Percentiles rank a stretch among this genome's conserved stretches.
Evolutionary conservation across 2,113 vertebrate genomes (phyloP).

Genomic region (Entelurus aequoreus): DNA sequence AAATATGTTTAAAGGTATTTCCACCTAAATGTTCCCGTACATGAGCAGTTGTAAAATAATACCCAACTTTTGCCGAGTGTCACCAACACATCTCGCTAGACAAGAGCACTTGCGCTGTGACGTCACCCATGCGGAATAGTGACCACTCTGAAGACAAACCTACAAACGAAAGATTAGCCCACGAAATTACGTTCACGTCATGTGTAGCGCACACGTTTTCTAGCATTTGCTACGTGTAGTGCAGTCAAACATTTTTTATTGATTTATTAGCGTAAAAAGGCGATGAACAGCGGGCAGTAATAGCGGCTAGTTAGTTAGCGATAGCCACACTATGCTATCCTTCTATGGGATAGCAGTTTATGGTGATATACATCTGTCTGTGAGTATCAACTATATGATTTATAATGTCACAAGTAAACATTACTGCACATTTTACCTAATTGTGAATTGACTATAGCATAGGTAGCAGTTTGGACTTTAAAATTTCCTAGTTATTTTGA

Average conservation of each 20-base stretch:
- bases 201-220: not conserved
- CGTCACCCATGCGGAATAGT: not conserved
- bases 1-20: no score
- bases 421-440: not conserved
- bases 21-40: no score
- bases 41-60: not conserved
- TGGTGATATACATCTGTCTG: not conserved
- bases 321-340: not conserved
- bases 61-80: not conserved
- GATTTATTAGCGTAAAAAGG: not conserved
- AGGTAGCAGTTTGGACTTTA: not conserved
- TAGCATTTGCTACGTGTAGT: not conserved
- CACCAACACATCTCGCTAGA: not conserved
- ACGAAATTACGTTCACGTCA: not conserved
- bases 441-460: no score
- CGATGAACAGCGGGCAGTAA: not conserved
- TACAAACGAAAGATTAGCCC: not conserved
- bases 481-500: not conserved
- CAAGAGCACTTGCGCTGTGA: not conserved
- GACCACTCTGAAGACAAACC: not conserved
- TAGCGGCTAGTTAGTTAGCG: not conserved
- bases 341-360: not conserved
- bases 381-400: not conserved
- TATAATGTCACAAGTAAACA: not conserved
- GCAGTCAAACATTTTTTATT: not conserved